A percentile compares a stretch with the other conserved stretches of the same genome.
phyloP scores from a whole-genome alignment of 1,140 invertebrate species.

The Anoplolepis gracilipes region DNA sequence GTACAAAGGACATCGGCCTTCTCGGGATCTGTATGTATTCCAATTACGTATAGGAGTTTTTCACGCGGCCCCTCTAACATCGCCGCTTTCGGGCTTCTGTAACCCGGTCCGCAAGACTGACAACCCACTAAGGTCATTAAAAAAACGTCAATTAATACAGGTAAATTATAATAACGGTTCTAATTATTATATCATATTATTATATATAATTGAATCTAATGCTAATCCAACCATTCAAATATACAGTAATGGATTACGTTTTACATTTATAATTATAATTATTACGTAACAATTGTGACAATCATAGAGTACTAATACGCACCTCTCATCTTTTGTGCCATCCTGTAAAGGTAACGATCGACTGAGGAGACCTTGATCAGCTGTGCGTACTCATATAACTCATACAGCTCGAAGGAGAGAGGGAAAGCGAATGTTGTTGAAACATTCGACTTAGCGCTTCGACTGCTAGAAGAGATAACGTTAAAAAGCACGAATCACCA shows the following conservation, averaged over 20 bases:
- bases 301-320: no score
- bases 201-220: no score
- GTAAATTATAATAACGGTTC: no score
- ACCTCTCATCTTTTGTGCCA: constrained; percentile 17
- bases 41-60: constrained; percentile 95
- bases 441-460: neutral
- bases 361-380: neutral
- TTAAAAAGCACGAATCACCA: neutral
- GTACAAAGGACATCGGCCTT: constrained; percentile 96
- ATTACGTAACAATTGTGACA: no score
- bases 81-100: constrained; percentile 92
- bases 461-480: no score
- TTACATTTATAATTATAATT: neutral
- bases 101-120: constrained; percentile 89
- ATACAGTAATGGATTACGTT: no score
- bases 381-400: neutral
- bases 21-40: constrained; percentile 90
- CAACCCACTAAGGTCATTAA: constrained; percentile 60
- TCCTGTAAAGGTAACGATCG: neutral
- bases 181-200: neutral
- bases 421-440: neutral
- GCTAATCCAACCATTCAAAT: no score
- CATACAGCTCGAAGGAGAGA: neutral
- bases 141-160: neutral
- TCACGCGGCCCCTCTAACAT: constrained; percentile 93